Evolutionary conservation across 2,113 vertebrate species (phyloP).

Genomic region (Leiothrix lutea): DNA sequence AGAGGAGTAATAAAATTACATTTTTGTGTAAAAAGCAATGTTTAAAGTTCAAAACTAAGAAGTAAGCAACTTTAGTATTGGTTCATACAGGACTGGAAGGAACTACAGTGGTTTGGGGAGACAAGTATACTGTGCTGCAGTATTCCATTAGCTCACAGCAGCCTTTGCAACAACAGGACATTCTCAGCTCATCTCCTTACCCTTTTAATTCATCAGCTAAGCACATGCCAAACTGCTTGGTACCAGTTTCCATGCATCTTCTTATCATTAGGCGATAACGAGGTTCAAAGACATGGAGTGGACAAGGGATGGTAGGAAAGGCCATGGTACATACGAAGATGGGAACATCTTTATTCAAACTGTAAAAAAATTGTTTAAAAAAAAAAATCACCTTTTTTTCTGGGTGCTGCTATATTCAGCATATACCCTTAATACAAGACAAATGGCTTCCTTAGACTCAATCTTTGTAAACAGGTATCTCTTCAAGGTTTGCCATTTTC

Average conservation of each 20-base stretch:
- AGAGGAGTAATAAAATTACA: not conserved
- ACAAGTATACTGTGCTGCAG: not conserved
- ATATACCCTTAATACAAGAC: not conserved
- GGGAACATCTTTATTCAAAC: constrained; percentile 92
- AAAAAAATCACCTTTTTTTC: not conserved
- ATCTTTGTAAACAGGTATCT: accelerated
- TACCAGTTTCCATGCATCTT: constrained; percentile 92
- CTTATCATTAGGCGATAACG: constrained; percentile 92
- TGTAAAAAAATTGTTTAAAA: constrained; percentile 47
- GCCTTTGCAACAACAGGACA: not conserved
- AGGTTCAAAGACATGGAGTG: constrained; percentile 90
- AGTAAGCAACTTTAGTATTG: not conserved
- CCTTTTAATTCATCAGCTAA: constrained; percentile 88
- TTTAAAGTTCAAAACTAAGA: not conserved
- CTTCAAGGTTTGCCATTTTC: not conserved
- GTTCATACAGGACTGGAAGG: not conserved
- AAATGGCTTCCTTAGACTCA: not conserved
- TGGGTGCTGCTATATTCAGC: not conserved
- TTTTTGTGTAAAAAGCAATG: not conserved
- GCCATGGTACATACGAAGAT: constrained; percentile 95
- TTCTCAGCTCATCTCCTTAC: constrained; percentile 63
- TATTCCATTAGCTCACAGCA: not conserved
- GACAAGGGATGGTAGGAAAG: constrained; percentile 92
- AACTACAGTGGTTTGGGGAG: not conserved
- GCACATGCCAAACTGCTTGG: constrained; percentile 93